Conservation (phyloP, 1,140 invertebrate genomes). For the Leptoteleia sp. region DNA sequence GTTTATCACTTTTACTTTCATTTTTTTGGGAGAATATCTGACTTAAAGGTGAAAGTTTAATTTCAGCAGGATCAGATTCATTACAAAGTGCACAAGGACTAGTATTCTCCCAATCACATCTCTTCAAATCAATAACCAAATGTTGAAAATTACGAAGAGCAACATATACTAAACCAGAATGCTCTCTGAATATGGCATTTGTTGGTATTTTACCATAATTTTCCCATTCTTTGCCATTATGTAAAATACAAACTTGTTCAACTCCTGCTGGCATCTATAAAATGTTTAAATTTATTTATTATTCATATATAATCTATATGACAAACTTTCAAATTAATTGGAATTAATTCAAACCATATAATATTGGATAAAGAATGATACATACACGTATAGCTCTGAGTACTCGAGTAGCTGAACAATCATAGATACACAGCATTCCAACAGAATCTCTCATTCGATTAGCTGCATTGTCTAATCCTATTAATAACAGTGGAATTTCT, state of each 20-base stretch:
- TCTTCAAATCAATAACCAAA: slow-evolving; percentile 75
- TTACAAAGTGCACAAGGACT: slow-evolving; percentile 56
- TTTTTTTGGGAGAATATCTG: slow-evolving; percentile 24
- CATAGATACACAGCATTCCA: slow-evolving; percentile 77
- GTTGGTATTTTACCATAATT: slow-evolving; percentile 70
- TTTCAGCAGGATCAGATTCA: slow-evolving; percentile 73
- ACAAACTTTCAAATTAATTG: too few species aligned
- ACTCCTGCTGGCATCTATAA: slow-evolving; percentile 75
- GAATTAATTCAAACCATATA: too few species aligned
- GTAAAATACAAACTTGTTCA: slow-evolving; percentile 76
- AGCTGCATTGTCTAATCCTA: slow-evolving; percentile 77
- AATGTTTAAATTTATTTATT: too few species aligned
- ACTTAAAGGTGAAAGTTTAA: slow-evolving; percentile 65
- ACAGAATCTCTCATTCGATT: slow-evolving; percentile 74
- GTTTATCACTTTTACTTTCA: slow-evolving; percentile 65
- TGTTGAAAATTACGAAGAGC: slow-evolving; percentile 77
- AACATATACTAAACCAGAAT: slow-evolving; percentile 74
- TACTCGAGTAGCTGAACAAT: slow-evolving; percentile 74
- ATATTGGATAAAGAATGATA: too few species aligned
- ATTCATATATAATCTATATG: too few species aligned
- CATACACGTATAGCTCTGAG: slow-evolving; percentile 75
- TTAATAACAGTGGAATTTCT: slow-evolving; percentile 74
- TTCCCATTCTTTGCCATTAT: slow-evolving; percentile 76
- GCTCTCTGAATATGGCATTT: slow-evolving; percentile 68
- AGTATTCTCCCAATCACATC: slow-evolving; percentile 70